phyloP scores from a whole-genome alignment of 1,140 invertebrate species.

The Holcopasites calliopsidis region DNA sequence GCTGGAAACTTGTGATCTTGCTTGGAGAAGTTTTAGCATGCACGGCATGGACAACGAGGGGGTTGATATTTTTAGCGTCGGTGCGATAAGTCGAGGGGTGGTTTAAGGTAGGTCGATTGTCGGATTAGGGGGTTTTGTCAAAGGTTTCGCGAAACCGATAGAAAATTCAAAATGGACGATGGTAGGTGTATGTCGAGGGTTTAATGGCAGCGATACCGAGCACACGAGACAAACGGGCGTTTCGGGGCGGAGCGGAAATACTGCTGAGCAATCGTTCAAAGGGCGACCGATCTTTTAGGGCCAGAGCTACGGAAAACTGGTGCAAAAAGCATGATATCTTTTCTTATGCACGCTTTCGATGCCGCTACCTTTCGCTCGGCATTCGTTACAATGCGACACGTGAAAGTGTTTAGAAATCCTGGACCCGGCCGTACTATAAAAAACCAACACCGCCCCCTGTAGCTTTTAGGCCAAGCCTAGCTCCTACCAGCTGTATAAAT shows the following conservation, averaged over 20 bases:
- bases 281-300: conserved; percentile 44
- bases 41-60: neutral
- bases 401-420: too few relatives aligned
- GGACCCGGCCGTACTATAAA: too few relatives aligned
- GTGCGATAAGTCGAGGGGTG: too few relatives aligned
- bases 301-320: neutral
- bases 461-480: too few relatives aligned
- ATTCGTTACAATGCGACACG: neutral
- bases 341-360: neutral
- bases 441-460: too few relatives aligned
- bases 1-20: neutral
- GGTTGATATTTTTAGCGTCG: neutral
- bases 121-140: neutral
- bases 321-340: neutral
- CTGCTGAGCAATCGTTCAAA: conserved; percentile 74
- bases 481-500: too few relatives aligned
- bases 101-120: neutral
- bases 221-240: conserved; percentile 56
- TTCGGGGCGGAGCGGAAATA: conserved; percentile 76
- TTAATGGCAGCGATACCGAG: conserved; percentile 34
- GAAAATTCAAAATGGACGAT: conserved; percentile 33
- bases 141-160: neutral
- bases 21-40: neutral
- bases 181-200: neutral
- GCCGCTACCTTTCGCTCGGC: neutral